Evolutionary conservation across 2,113 vertebrate species (phyloP).

Genomic region (Malurus elegans): DNA sequence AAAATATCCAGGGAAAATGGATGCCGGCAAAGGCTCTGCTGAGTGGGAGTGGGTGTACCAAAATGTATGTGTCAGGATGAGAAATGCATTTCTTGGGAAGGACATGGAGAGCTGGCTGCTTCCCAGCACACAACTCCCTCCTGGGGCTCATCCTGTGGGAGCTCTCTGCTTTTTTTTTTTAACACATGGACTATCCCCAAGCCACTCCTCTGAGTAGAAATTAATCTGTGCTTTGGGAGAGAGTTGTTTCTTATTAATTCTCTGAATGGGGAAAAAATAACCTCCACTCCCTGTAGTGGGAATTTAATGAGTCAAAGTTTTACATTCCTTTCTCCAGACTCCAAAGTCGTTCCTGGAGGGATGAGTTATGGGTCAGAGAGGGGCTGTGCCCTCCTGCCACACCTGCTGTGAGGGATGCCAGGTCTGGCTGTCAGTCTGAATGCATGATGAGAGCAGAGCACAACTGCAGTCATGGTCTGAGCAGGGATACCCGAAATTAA

Average conservation of each 20-base stretch:
- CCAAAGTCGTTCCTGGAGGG: not conserved
- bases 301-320: not conserved
- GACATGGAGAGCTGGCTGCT: not conserved
- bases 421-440: not conserved
- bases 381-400: not conserved
- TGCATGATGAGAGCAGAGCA: not conserved
- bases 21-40: not conserved
- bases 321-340: not conserved
- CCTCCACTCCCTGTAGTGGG: not conserved
- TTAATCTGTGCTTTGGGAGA: not conserved
- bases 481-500: not conserved
- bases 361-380: not conserved
- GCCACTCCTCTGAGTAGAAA: not conserved
- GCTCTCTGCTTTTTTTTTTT: not conserved
- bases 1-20: not conserved
- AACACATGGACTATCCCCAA: not conserved
- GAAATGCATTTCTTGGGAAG: not conserved
- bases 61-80: not conserved
- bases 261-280: not conserved
- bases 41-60: not conserved
- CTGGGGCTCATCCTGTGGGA: not conserved
- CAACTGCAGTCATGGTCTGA: not conserved
- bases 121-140: not conserved
- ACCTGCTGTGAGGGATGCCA: not conserved
- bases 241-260: not conserved